Evolutionary conservation across 2,797 vertebrate species (phyloP), one percentile per base, ranked within the genome.

Genomic region (Anniella stebbinsi): DNA sequence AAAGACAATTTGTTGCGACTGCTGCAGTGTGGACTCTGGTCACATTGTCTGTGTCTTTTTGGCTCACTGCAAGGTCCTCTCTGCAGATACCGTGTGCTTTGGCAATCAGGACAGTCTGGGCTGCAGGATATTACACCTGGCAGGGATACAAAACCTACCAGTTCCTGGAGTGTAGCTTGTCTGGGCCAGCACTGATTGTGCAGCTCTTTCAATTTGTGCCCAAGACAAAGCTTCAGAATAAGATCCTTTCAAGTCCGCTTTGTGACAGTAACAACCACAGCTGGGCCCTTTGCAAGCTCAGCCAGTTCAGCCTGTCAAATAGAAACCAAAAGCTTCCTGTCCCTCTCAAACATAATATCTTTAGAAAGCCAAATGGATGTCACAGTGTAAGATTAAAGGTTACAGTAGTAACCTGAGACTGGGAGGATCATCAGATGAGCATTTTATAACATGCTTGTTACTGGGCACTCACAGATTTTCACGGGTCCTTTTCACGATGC

Each of bases 71-170:
- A 2, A 92, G 93, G 80, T 86, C 92, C 92, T 95, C 82, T 57
- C 93, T 90, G 94, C 88, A 93, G 94, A 92, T 96, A 94, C 95
- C 91, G 96, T 98, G 96, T 97, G 96, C 94, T 97, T 98, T 98
- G 97, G 98, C 98, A 96, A 93, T 88, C 0, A 3, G 88, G 73
- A 73, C 87, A 92, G 97, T 97, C 97, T 98, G 96, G 95, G 91
- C 96, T 92, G 86, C 87, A 92, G 95, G 95, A 95, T 96, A 96
- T 96, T 97, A 95, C 93, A 93, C 94, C 97, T 96, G 97, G 96
- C 94, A 91, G 88, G 88, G 93, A 96, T 88, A 95, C 94, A 96
- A 95, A 91, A 87, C 92, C 94, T 94, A 97, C 93, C 94, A 90
- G 89, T 96, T 97, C 96, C 94, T 96, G 96, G 97, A 97, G 97